A percentile compares a stretch with the other conserved stretches of the same genome.
These are phyloP conservation scores for Orchestes rusci DNA, from an alignment of 2,888 invertebrate species.

Conservation along the genomic window DNA sequence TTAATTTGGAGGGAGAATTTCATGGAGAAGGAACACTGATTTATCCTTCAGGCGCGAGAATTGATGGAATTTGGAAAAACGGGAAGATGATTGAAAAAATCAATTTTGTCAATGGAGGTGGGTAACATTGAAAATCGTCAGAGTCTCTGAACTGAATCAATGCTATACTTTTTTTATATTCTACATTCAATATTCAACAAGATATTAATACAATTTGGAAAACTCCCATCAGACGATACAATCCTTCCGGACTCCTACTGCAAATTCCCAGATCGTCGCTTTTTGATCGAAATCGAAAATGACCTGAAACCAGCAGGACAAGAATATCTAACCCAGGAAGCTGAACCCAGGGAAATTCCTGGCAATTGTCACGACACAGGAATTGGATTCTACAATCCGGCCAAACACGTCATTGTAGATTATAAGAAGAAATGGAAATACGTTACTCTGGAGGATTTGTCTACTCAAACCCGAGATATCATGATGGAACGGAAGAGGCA, in stretches of 20 bases:
- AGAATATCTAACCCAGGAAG: constrained; percentile 24
- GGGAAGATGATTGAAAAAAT: constrained; percentile 14
- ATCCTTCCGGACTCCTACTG: constrained; percentile 9
- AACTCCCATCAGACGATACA: neutral
- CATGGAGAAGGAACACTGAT: constrained; percentile 27
- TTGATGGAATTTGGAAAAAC: constrained; percentile 28
- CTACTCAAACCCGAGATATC: no score
- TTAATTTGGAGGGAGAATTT: constrained; percentile 26
- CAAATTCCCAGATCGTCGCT: constrained; percentile 26
- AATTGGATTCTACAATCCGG: constrained; percentile 16
- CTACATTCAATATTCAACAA: no score
- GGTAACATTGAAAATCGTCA: constrained; percentile 1
- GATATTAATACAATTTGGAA: no score
- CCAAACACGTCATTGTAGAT: neutral
- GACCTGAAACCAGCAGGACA: constrained; percentile 25
- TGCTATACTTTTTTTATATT: no score
- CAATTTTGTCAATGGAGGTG: constrained; percentile 7
- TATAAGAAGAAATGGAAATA: no score
- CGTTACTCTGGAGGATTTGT: no score
- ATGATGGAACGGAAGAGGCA: no score
- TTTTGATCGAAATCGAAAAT: constrained; percentile 21
- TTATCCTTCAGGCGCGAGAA: constrained; percentile 27
- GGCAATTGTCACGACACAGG: constrained; percentile 24
- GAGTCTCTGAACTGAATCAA: no score
- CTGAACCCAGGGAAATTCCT: constrained; percentile 15